A percentile compares a stretch with the other conserved stretches of the same genome.
Evolutionary conservation across 2,888 invertebrate species (phyloP).

Genomic region (Caenorhabditis zanzibari): DNA sequence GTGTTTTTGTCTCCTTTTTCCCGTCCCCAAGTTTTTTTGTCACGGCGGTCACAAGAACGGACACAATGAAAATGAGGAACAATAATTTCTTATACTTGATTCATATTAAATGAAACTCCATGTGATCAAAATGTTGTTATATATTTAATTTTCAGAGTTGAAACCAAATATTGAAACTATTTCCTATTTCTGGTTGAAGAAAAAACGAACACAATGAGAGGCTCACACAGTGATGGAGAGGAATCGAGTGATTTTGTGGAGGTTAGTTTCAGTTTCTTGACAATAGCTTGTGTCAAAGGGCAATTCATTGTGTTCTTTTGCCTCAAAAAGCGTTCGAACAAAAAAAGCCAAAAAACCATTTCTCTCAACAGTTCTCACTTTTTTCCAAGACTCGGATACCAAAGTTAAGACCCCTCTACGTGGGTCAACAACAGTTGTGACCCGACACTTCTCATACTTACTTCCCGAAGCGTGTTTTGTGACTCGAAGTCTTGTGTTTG

Average conservation of each 20-base stretch:
- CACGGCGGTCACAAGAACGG: conserved; percentile 35
- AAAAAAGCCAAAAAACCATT: conserved; percentile 10
- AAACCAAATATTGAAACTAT: background rate
- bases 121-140: conserved; percentile 7
- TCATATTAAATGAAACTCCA: background rate
- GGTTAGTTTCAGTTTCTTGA: conserved; percentile 20
- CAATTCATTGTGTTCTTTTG: too few species aligned
- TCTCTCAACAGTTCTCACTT: background rate
- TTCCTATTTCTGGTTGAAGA: too few species aligned
- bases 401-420: conserved; percentile 18
- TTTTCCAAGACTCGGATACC: background rate
- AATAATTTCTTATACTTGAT: background rate
- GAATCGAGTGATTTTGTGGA: conserved; percentile 20
- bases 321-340: background rate
- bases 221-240: conserved; percentile 30
- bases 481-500: conserved; percentile 41
- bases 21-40: background rate
- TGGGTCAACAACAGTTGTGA: conserved; percentile 55
- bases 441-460: conserved; percentile 29
- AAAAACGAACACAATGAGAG: conserved; percentile 17
- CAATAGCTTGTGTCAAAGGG: too few species aligned
- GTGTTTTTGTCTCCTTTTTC: conserved; percentile 1
- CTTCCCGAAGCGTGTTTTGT: conserved; percentile 47
- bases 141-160: background rate
- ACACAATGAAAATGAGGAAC: conserved; percentile 1